These are phyloP conservation scores for Hycleus phaleratus DNA, from an alignment of 1,140 invertebrate species.

Conservation along the genomic window DNA sequence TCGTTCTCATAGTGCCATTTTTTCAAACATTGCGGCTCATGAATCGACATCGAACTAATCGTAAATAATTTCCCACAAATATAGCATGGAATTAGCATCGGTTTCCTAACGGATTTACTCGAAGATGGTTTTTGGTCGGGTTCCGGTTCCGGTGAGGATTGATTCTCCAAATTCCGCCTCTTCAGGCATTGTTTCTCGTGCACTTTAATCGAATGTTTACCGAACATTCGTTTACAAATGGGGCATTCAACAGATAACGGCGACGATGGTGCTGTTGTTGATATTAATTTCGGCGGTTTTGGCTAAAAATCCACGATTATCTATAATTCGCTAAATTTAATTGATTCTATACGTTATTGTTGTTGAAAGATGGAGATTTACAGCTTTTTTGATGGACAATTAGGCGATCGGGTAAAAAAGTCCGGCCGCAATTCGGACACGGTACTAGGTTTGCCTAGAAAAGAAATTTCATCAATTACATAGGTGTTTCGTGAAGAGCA, in stretches of 20 bases:
- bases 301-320: neutral
- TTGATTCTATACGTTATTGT: conserved; percentile 1
- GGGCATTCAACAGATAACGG: conserved; percentile 47
- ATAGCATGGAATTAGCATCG: conserved; percentile 53
- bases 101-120: conserved; percentile 18
- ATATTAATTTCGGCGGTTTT: neutral
- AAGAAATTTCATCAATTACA: conserved; percentile 1
- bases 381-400: conserved; percentile 59
- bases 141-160: conserved; percentile 18
- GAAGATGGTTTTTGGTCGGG: conserved; percentile 8
- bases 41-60: conserved; percentile 60
- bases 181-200: conserved; percentile 73
- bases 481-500: too few species aligned
- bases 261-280: neutral
- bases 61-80: conserved; percentile 70
- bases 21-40: conserved; percentile 69
- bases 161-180: conserved; percentile 45
- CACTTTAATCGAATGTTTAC: conserved; percentile 63
- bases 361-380: conserved; percentile 25
- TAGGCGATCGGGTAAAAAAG: conserved; percentile 60
- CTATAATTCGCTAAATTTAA: neutral
- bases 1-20: conserved; percentile 66
- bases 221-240: conserved; percentile 68
- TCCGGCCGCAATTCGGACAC: conserved; percentile 59
- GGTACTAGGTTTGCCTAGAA: conserved; percentile 49